These are phyloP conservation scores for Phaethon lepturus DNA, from an alignment of 2,113 vertebrate genomes.

Conservation along the genomic window DNA sequence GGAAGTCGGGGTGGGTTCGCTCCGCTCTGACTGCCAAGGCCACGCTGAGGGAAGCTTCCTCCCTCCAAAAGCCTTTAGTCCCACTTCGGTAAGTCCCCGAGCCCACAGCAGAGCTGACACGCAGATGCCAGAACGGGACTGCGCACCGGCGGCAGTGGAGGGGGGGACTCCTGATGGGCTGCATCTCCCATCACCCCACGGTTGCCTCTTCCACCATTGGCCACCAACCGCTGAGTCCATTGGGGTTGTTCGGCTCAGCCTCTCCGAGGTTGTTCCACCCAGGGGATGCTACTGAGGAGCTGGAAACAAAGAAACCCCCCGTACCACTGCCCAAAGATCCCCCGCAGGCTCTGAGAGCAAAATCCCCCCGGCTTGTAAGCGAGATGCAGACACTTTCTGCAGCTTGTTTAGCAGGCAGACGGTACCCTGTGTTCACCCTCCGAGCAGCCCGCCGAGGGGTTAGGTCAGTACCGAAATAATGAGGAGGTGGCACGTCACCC, in stretches of 20 bases:
- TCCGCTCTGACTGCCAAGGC: background rate
- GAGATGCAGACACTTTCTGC: background rate
- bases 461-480: background rate
- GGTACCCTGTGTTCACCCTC: background rate
- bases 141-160: rapidly evolving
- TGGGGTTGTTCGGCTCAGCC: background rate
- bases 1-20: rapidly evolving
- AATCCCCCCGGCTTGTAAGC: background rate
- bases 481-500: rapidly evolving
- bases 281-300: background rate
- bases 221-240: slow-evolving; percentile 35
- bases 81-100: background rate
- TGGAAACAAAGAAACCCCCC: background rate
- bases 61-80: background rate
- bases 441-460: background rate
- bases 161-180: slow-evolving; percentile 43
- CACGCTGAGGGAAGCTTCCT: background rate
- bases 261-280: background rate
- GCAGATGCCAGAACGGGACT: rapidly evolving
- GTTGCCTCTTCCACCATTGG: slow-evolving; percentile 43
- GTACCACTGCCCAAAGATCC: background rate
- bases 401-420: background rate
- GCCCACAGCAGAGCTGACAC: background rate
- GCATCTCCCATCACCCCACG: slow-evolving; percentile 44
- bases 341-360: background rate